Evolutionary conservation across 2,797 vertebrate species (phyloP).

Genomic region (Haliaeetus albicilla): DNA sequence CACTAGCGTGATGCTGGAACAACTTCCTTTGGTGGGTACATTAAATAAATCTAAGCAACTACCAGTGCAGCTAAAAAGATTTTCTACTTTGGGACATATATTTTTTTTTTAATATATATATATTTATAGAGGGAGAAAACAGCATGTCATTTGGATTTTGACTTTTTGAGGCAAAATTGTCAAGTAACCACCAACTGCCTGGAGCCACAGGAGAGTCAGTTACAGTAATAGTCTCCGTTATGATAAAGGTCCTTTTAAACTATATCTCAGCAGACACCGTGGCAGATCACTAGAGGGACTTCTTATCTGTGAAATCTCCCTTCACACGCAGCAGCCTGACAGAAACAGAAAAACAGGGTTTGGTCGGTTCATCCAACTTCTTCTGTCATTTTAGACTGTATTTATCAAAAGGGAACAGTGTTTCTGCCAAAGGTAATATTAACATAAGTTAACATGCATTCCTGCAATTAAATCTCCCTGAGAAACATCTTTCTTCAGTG

Average conservation of each 20-base stretch:
- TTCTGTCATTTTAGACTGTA: conserved; percentile 7
- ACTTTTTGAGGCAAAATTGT: neutral
- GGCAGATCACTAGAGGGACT: neutral
- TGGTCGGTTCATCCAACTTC: neutral
- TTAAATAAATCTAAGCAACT: neutral
- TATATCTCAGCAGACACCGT: rapidly evolving
- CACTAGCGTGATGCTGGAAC: neutral
- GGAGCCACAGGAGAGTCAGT: neutral
- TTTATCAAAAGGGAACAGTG: conserved; percentile 4
- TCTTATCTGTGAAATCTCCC: conserved; percentile 1
- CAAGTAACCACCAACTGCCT: neutral
- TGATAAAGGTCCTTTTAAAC: neutral
- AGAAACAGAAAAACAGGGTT: neutral
- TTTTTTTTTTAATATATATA: rapidly evolving
- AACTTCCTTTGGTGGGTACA: neutral
- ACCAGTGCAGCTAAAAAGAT: neutral
- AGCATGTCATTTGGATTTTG: neutral
- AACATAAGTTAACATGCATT: neutral
- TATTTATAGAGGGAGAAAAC: neutral
- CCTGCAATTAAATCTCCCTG: conserved; percentile 37
- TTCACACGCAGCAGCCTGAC: neutral
- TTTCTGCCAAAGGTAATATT: conserved; percentile 54
- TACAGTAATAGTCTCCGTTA: neutral
- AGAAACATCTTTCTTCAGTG: neutral
- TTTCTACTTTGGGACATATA: neutral